Conservation (phyloP, 2,113 vertebrate genomes). For the Machaerirhynchus nigripectus region DNA sequence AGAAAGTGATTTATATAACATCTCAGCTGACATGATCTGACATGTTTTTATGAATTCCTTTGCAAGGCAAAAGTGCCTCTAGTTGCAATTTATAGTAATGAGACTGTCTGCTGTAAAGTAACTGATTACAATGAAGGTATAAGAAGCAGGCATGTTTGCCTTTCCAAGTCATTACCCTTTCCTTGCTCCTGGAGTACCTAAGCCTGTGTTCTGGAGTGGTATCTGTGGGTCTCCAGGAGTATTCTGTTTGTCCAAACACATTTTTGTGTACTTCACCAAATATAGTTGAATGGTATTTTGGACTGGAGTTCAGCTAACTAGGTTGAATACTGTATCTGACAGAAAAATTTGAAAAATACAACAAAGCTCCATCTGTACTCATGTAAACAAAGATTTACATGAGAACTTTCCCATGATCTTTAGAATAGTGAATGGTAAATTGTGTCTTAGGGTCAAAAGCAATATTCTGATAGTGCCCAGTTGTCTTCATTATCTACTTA, state of each 20-base stretch:
- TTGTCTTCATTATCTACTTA: neutral
- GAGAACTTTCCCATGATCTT: neutral
- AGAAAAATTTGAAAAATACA: neutral
- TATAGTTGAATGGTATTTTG: neutral
- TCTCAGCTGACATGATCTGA: conserved; percentile 58
- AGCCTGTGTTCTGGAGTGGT: neutral
- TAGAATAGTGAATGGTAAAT: neutral
- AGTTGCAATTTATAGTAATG: conserved; percentile 65
- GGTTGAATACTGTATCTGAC: neutral
- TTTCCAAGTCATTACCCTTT: conserved; percentile 28
- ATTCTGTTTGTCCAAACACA: neutral
- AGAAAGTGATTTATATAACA: conserved; percentile 57
- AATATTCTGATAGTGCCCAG: neutral
- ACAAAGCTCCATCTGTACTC: neutral
- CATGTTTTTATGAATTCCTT: conserved; percentile 64
- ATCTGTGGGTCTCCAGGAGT: neutral
- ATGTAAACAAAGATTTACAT: neutral
- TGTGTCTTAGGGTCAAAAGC: neutral
- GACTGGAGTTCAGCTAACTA: neutral
- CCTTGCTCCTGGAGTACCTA: neutral
- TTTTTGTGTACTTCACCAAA: neutral
- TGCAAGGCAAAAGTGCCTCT: conserved; percentile 56
- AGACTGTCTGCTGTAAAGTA: conserved; percentile 46
- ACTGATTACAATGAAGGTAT: conserved; percentile 31
- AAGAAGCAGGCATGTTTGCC: conserved; percentile 14